Evolutionary conservation across 2,113 vertebrate species (phyloP), one percentile per base, ranked within the genome.

Genomic region (Alethe diademata): DNA sequence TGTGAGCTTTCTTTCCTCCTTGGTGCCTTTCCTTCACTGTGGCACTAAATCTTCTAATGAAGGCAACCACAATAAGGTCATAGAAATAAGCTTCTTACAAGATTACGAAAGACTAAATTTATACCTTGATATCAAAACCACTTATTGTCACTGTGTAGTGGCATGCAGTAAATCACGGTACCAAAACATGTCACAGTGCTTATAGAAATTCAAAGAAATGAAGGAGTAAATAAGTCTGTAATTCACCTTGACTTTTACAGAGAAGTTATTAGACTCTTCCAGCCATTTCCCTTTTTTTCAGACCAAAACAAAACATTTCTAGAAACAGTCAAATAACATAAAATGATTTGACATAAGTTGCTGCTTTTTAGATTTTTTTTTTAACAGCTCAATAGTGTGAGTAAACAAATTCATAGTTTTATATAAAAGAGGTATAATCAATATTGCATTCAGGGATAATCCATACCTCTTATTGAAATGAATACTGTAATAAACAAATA

Each of bases 31-130:
- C 31, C 76, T 93, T 88, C 36, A 42, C 36, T 71, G 40, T 60
- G 61, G 78, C 12, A 50, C 36, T 94, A 97, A 97, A 96, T 78
- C 66, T 62, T 54, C 40, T 88, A 90, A 95, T 54, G 64, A 93
- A 96, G 86, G 36, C 47, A 88, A 67, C 26, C 70, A 96, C 70
- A 96, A 33, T 54, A 91, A 97, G 92, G 94, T 98, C 94, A 96
- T 2, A 92, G 74, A 95, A 97, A 97, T 95, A 98, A 97, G 86
- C 92, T 90, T 53, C 92, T 97, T 97, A 97, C 24, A 53, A 97
- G 96, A 97, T 97, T 95, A 97, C 88, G 81, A 31, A 84, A 81
- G n/a, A 95, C 85, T 94, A 97, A 94, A 96, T 92, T 86, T 96
- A 96, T 96, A 92, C 85, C 73, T 95, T 95, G 29, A 95, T 96